phyloP scores from a whole-genome alignment of 2,888 invertebrate species.

The Oligia latruncula region DNA sequence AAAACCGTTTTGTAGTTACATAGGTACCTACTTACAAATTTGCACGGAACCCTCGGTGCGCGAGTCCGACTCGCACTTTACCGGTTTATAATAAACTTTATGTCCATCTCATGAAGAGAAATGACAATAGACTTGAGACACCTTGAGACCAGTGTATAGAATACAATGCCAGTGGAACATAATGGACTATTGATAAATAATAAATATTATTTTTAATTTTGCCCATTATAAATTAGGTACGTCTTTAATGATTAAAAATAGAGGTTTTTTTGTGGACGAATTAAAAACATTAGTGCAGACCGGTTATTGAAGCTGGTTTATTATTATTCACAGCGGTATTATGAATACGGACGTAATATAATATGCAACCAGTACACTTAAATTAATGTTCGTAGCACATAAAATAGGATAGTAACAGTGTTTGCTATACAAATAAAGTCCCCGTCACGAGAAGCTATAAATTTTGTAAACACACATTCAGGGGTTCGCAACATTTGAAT shows the following conservation, averaged over 20 bases:
- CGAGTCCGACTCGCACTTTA: too few species aligned
- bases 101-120: neutral
- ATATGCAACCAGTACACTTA: slow-evolving; percentile 30
- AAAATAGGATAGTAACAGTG: neutral
- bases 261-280: neutral
- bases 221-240: neutral
- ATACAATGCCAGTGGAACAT: neutral
- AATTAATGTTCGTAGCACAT: slow-evolving; percentile 4
- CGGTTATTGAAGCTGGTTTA: slow-evolving; percentile 20
- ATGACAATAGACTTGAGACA: neutral
- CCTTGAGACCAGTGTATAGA: neutral
- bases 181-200: neutral
- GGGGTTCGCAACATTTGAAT: too few species aligned
- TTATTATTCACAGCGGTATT: slow-evolving; percentile 1
- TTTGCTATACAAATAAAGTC: neutral
- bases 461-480: too few species aligned
- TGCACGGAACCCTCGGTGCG: too few species aligned
- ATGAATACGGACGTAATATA: slow-evolving; percentile 36
- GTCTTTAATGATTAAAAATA: neutral
- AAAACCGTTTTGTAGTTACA: too few species aligned
- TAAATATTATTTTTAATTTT: neutral
- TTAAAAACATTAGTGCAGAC: neutral
- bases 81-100: neutral
- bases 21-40: too few species aligned
- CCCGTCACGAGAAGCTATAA: too few species aligned